Conservation (phyloP, 2,113 vertebrate species). For the Dipodomys stephensi region DNA sequence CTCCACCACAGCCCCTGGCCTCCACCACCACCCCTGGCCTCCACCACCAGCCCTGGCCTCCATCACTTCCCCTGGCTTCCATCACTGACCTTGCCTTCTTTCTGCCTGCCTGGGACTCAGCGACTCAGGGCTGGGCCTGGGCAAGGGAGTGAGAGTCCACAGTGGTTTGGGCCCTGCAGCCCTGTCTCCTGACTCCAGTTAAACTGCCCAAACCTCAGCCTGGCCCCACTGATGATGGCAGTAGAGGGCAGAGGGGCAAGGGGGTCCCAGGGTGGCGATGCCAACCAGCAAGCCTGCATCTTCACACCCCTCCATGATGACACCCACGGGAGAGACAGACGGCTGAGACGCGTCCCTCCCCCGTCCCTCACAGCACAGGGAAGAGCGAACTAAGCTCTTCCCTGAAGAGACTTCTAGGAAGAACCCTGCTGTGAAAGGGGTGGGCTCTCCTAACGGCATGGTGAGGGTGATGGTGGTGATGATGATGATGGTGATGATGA, state of each 20-base stretch:
- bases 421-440: accelerated
- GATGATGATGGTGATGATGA: accelerated
- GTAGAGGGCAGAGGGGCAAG: not conserved
- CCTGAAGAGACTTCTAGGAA: not conserved
- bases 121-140: not conserved
- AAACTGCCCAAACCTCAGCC: not conserved
- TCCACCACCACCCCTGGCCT: too few species aligned
- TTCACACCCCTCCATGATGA: accelerated
- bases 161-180: not conserved
- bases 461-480: accelerated
- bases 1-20: too few species aligned
- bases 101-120: not conserved
- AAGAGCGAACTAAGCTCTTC: not conserved
- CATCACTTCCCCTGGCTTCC: not conserved
- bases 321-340: too few species aligned
- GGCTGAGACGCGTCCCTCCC: too few species aligned
- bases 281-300: accelerated
- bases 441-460: not conserved
- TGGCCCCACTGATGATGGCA: not conserved
- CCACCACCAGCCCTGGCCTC: not conserved
- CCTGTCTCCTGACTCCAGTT: not conserved
- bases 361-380: accelerated
- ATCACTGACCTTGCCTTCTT: not conserved
- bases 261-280: not conserved
- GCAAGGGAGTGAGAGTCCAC: not conserved